Conservation (phyloP, 2,888 invertebrate species). For the Ferdinandea cuprea region DNA sequence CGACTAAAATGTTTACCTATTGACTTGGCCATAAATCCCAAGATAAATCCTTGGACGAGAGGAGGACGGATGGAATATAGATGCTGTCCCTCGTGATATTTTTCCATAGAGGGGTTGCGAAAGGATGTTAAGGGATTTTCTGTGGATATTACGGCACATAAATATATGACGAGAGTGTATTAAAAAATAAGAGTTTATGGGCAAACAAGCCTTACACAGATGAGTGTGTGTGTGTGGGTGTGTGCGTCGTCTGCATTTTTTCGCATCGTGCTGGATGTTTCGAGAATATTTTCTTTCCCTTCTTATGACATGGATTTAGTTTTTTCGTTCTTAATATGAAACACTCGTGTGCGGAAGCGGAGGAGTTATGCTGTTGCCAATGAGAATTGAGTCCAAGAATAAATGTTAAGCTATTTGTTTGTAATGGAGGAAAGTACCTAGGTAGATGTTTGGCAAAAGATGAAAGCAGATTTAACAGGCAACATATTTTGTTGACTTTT, state of each 20-base stretch:
- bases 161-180: constrained; percentile 60
- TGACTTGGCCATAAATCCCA: constrained; percentile 61
- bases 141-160: constrained; percentile 49
- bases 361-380: background rate
- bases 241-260: constrained; percentile 66
- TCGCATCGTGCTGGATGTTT: background rate
- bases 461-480: constrained; percentile 26
- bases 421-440: constrained; percentile 40
- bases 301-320: background rate
- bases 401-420: constrained; percentile 52
- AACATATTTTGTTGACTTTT: constrained; percentile 34
- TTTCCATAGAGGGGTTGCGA: background rate
- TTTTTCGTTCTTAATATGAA: constrained; percentile 11
- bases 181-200: constrained; percentile 69
- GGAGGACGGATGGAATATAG: constrained; percentile 1
- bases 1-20: constrained; percentile 65
- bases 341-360: too few species aligned
- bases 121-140: constrained; percentile 27
- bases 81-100: constrained; percentile 14
- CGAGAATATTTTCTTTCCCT: constrained; percentile 9
- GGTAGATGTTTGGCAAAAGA: constrained; percentile 17
- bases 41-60: constrained; percentile 58
- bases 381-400: background rate
- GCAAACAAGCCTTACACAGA: constrained; percentile 28
- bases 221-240: too few species aligned